These are phyloP conservation scores for Perognathus longimembris DNA, from an alignment of 2,113 vertebrate species.

Conservation along the genomic window DNA sequence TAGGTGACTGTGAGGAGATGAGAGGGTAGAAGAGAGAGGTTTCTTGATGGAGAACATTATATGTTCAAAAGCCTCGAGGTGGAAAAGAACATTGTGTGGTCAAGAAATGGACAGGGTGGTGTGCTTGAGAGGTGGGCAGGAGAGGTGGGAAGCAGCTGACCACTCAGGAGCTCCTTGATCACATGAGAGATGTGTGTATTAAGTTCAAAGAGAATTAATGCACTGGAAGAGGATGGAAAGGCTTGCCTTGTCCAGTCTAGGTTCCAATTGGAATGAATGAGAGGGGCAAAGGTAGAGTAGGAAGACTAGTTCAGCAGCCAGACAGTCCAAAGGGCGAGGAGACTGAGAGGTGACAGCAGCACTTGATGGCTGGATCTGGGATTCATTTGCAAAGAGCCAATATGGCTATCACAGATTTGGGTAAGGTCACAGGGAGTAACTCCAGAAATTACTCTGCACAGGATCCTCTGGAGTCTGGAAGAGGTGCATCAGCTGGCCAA, in stretches of 20 bases:
- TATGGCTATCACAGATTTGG: rapidly evolving
- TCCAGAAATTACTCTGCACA: not conserved
- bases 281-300: not conserved
- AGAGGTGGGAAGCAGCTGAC: not conserved
- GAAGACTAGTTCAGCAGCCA: not conserved
- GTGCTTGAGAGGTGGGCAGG: not conserved
- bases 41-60: not conserved
- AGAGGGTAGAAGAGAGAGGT: not conserved
- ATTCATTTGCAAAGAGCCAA: no score
- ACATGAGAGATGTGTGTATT: not conserved
- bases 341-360: not conserved
- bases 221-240: rapidly evolving
- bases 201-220: not conserved
- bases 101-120: not conserved
- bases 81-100: not conserved
- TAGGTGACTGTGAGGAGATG: not conserved
- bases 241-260: not conserved
- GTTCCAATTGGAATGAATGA: rapidly evolving
- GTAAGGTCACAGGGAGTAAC: not conserved
- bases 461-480: no score
- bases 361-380: not conserved
- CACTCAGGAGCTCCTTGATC: not conserved
- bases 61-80: conserved; percentile 48
- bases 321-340: not conserved
- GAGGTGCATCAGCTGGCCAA: not conserved